Evolutionary conservation across 2,888 invertebrate genomes (phyloP), one percentile per base, ranked within the genome.

Genomic region (Cecidostiba fungosa): DNA sequence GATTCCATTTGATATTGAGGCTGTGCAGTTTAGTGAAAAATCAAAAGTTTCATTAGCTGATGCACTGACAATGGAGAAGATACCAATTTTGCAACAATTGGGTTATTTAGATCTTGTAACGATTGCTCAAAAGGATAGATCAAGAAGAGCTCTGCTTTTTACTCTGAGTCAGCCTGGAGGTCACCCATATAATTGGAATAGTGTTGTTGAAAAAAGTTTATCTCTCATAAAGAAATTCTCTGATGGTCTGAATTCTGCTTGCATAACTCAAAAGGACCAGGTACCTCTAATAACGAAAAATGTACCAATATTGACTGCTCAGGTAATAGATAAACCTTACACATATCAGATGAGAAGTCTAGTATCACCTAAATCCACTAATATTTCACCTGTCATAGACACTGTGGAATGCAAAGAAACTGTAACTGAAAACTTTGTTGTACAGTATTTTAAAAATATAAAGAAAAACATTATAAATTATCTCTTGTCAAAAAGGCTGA

Each of bases 171-270:
- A 96, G 90, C 97, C 97, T 39, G 97, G 98, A 29, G 97, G 97
- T 47, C 98, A 98, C 93, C 97, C 98, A 0, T 96, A 97, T 90
- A 97, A 97, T 90, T 98, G 98, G 98, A 97, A 96, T 90, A 95
- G 95, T 88, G 92, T 98, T 14, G 92, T 96, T 73, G 95, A 95
- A 85, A 95, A 95, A 89, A 95, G 96, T 91, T 92, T 97, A 14
- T 92, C 92, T 50, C 94, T 96, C 0, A 94, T 98, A 3, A 95
- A 95, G 87, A 94, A 94, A 69, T 97, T 97, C 88, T 95, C 95
- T 3, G 94, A 95, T n/a, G 95, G 96, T 80, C 91, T 97, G 4
- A 95, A 95, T 32, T 88, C 87, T 4, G 92, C 91, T 76, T 94
- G 94, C 36, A 88, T 88, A 0, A 66, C 85, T 16, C 92, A 91